Conservation (phyloP, 2,888 invertebrate genomes). For the Nemurella pictetii region DNA sequence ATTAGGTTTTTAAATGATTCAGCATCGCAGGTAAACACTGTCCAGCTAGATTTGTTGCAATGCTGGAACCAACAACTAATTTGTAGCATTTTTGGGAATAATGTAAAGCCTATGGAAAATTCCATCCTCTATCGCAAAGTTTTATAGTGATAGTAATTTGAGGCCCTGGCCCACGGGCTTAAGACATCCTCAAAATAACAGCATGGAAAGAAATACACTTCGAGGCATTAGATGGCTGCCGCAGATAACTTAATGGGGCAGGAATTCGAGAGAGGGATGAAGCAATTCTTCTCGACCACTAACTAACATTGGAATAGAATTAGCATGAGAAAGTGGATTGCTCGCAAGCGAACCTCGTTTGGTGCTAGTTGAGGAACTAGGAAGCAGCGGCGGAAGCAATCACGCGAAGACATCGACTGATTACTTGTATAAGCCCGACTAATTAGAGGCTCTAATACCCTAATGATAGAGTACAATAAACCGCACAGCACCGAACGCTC, state of each 20-base stretch:
- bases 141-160: too few relatives aligned
- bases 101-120: too few relatives aligned
- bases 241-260: not conserved
- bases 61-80: too few relatives aligned
- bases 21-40: too few relatives aligned
- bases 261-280: not conserved
- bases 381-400: conserved; percentile 3
- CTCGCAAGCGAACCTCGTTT: not conserved
- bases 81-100: too few relatives aligned
- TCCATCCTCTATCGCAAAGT: too few relatives aligned
- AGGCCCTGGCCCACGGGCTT: not conserved
- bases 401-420: conserved; percentile 15
- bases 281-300: conserved; percentile 11
- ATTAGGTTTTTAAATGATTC: too few relatives aligned
- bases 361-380: not conserved
- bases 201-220: not conserved
- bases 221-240: not conserved
- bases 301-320: not conserved
- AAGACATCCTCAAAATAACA: not conserved
- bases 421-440: conserved; percentile 21
- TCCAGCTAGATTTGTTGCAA: too few relatives aligned
- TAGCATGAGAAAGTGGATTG: conserved; percentile 1
- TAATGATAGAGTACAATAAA: conserved; percentile 17
- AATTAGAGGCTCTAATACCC: conserved; percentile 11
- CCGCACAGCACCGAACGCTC: not conserved